Base-by-base conservation (phyloP, 2,888 invertebrate genomes). In the Dioctria rufipes region DNA sequence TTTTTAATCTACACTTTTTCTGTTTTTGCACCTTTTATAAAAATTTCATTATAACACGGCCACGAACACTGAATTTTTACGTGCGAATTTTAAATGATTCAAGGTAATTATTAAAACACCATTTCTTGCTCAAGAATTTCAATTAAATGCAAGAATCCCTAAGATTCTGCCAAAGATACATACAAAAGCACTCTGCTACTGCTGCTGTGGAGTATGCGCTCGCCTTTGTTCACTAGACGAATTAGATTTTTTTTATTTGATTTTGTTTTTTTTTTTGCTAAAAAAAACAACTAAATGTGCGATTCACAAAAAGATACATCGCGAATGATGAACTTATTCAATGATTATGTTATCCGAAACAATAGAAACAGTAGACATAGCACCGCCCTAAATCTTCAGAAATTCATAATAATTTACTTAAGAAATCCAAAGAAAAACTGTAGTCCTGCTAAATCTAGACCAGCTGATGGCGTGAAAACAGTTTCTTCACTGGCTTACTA, bases 381-480 rank as follows among this genome's bases (percentile, higher is more conserved):
- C 6, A 46, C 54, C 54, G 2, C 11, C 54, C 3, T 54, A 54
- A 54, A 2, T 54, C 54, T n/a, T 54, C 54, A 54, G 3, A 8
- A 6, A 8, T 54, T 25, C 25, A 25, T 25, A 25, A 25, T 25
- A 25, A 25, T 11, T 54, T 54, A 54, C 11, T 54, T 61, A 61
- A 39, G 8, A 51, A 39, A 61, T 61, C 61, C 11, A 61, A 61
- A 37, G 2, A 25, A 39, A 37, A 39, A 39, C 39, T 61, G 8
- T 6, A 11, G n/a, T 13, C 37, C 61, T 37, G 25, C 25, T 25
- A 25, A 25, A 25, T 25, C 61, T 37, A 25, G 73, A 42, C 60
- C 60, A 73, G 43, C 73, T 73, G 73, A 73, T 73, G 39, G 51
- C 43, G 25, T 39, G 73, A 73, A 73, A 73, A 73, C 73, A 73